Conservation (phyloP, 2,888 invertebrate species). For the Diploptera punctata region DNA sequence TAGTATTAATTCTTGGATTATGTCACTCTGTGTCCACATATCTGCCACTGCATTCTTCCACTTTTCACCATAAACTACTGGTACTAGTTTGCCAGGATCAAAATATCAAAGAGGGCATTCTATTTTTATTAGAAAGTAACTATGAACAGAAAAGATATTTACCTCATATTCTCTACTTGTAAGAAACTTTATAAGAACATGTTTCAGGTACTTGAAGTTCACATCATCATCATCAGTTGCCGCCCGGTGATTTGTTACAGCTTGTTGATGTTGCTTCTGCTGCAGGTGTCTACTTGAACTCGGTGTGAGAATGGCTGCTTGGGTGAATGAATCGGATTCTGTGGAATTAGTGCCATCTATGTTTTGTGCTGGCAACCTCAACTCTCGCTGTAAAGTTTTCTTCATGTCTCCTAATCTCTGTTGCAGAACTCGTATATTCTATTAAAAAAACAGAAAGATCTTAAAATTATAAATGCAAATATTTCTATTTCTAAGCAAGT, state of each 20-base stretch:
- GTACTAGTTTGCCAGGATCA: too few relatives aligned
- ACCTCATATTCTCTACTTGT: constrained; percentile 82
- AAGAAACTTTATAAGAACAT: constrained; percentile 91
- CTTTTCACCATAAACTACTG: too few relatives aligned
- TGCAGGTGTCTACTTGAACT: constrained; percentile 29
- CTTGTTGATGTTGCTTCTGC: constrained; percentile 16
- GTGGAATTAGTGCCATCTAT: constrained; percentile 61
- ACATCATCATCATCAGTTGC: constrained; percentile 66
- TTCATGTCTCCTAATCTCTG: constrained; percentile 89
- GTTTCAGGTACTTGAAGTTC: constrained; percentile 87
- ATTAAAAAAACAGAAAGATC: too few relatives aligned
- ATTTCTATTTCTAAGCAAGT: too few relatives aligned
- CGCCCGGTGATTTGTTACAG: constrained; percentile 15
- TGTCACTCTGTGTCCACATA: too few relatives aligned
- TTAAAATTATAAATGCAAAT: too few relatives aligned
- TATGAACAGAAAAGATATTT: too few relatives aligned
- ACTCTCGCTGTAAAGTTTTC: constrained; percentile 87
- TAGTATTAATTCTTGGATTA: too few relatives aligned
- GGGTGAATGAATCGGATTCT: constrained; percentile 53
- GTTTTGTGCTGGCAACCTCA: constrained; percentile 61
- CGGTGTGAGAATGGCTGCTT: constrained; percentile 60
- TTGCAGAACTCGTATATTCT: constrained; percentile 89
- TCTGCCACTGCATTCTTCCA: too few relatives aligned
- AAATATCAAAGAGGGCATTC: too few relatives aligned
- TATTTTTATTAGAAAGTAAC: too few relatives aligned